Conservation (phyloP, 1,140 invertebrate species). For the Bradysia coprophila region DNA sequence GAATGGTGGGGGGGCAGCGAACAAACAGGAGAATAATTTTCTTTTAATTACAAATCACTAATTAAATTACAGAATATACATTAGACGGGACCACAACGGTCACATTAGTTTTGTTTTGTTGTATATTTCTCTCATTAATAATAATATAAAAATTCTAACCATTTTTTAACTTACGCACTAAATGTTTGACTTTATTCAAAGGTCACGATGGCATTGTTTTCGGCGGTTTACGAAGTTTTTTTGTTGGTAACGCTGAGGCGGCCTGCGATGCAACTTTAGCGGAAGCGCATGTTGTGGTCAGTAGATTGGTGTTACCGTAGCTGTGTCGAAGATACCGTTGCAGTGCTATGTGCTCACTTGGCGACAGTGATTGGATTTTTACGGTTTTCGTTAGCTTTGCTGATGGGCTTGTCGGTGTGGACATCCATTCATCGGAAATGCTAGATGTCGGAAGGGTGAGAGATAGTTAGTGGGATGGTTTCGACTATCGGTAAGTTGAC, state of each 20-base stretch:
- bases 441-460: neutral
- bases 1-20: no score
- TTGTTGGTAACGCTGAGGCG: neutral
- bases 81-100: no score
- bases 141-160: neutral
- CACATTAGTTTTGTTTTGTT: no score
- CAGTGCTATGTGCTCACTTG: slow-evolving; percentile 9
- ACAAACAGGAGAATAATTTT: no score
- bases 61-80: no score
- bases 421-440: slow-evolving; percentile 20
- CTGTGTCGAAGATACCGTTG: neutral
- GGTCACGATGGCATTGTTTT: neutral
- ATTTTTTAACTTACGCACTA: neutral
- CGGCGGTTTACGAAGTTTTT: neutral
- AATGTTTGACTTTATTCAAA: neutral
- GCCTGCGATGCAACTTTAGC: neutral
- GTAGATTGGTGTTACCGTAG: neutral
- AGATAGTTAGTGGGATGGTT: no score
- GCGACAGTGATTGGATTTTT: slow-evolving; percentile 18
- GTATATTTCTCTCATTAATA: no score
- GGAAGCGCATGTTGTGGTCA: neutral
- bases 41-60: no score
- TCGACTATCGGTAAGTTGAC: no score
- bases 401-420: slow-evolving; percentile 12
- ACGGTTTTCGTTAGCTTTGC: slow-evolving; percentile 16